phyloP scores from a whole-genome alignment of 1,140 invertebrate genomes.

The Danaus melanippus region DNA sequence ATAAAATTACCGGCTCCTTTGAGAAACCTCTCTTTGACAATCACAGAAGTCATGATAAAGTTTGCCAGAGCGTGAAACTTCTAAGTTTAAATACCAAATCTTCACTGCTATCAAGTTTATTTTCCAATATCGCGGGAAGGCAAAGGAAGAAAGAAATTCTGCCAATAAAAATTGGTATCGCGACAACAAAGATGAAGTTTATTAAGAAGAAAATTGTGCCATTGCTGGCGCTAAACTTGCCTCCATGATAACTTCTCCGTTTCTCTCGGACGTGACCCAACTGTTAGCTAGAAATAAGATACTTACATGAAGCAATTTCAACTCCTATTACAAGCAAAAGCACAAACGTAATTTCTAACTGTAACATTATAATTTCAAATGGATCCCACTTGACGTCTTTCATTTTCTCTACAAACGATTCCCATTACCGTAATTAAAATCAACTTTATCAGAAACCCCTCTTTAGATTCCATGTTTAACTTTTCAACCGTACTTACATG shows the following conservation, averaged over 20 bases:
- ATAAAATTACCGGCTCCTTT: too few relatives aligned
- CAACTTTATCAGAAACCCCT: too few relatives aligned
- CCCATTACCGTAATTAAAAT: too few relatives aligned
- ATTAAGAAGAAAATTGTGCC: slow-evolving; percentile 26
- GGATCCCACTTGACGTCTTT: too few relatives aligned
- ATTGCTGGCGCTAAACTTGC: slow-evolving; percentile 21
- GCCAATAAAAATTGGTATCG: slow-evolving; percentile 23
- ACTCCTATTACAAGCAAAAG: slow-evolving; percentile 7
- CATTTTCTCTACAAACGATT: too few relatives aligned
- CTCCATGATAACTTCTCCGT: slow-evolving; percentile 21
- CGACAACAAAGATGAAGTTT: slow-evolving; percentile 24
- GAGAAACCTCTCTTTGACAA: too few relatives aligned
- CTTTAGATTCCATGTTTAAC: too few relatives aligned
- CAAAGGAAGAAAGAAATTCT: slow-evolving; percentile 12
- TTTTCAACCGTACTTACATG: too few relatives aligned
- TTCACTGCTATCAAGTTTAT: slow-evolving; percentile 9
- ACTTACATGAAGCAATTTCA: slow-evolving; percentile 16
- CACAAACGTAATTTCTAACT: too few relatives aligned
- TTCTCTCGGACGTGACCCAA: slow-evolving; percentile 19
- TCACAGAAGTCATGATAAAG: too few relatives aligned
- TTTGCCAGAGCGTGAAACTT: too few relatives aligned
- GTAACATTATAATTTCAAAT: too few relatives aligned
- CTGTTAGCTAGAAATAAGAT: slow-evolving; percentile 21
- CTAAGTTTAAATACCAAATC: slow-evolving; percentile 4
- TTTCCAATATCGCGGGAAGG: slow-evolving; percentile 3